phyloP scores from a whole-genome alignment of 2,888 invertebrate genomes.

The Chrysolina oricalcia region DNA sequence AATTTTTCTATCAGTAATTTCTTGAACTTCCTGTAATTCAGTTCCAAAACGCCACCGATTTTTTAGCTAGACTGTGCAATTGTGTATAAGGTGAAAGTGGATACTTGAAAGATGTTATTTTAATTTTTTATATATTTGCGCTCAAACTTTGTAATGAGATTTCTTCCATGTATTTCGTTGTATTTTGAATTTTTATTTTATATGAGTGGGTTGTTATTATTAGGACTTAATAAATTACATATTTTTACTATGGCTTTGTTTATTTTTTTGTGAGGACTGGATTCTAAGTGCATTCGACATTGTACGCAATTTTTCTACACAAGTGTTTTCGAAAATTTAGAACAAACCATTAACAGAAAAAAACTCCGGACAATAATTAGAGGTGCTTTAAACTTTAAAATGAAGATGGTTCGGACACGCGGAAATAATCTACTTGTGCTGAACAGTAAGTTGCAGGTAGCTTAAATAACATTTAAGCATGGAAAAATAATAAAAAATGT shows the following conservation, averaged over 20 bases:
- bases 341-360: too few species aligned
- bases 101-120: conserved; percentile 21
- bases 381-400: too few species aligned
- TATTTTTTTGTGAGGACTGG: neutral
- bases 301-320: too few species aligned
- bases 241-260: conserved; percentile 49
- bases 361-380: too few species aligned
- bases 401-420: too few species aligned
- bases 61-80: conserved; percentile 24
- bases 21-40: neutral
- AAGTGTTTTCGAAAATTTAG: too few species aligned
- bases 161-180: conserved; percentile 51
- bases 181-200: conserved; percentile 47
- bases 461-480: too few species aligned
- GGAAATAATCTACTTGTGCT: too few species aligned
- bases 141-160: conserved; percentile 46
- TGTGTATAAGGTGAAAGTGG: conserved; percentile 17
- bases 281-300: neutral
- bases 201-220: conserved; percentile 55
- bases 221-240: conserved; percentile 55
- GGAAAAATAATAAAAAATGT: too few species aligned
- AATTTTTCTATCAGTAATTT: too few species aligned
- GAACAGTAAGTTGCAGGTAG: too few species aligned
- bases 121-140: conserved; percentile 42
- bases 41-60: neutral